Base-by-base conservation (phyloP, 2,113 vertebrate species). In the Emydura subglobosa region DNA sequence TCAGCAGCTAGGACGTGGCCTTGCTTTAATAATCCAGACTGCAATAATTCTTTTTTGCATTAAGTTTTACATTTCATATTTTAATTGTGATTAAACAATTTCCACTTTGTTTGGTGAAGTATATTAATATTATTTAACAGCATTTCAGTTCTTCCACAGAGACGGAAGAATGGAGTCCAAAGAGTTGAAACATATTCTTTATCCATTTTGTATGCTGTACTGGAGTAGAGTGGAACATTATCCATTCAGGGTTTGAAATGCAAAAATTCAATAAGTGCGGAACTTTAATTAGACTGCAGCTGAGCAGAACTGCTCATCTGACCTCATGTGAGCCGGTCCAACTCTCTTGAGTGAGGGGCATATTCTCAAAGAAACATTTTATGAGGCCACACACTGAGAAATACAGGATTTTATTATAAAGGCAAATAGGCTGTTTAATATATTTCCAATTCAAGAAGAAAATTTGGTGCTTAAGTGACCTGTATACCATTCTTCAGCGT, bases 341-440 rank as follows among this genome's bases (percentile, higher is more conserved):
- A 85, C 74, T 86, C 68, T 91, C 96, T 95, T 81, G 92, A 96
- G 90, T 8, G 49, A 94, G 95, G 88, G 88, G 86, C 68, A 91
- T n/a, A 94, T 94, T 97, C 97, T 79, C 79, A 91, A 79, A 78
- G 92, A 93, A 96, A 85, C 85, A 81, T 91, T 96, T 98, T 91
- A 97, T 53, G 78, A 97, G 85, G 44, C 82, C 53, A 74, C 86
- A 87, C 47, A 68, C 80, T 79, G 94, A 94, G 88, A 92, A 42
- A 92, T 59, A 96, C 29, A 68, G 84, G 57, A 96, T 81, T 87
- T 96, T 94, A 95, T 87, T 92, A 87, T 21, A 85, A 92, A 94
- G n/a, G 17, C 79, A 94, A 85, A 94, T 87, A 96, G 44, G 90
- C 88, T 94, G 93, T 94, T 92, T 95, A 96, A 97, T 93, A 97